phyloP scores from a whole-genome alignment of 2,797 vertebrate species.

The Tachyglossus aculeatus region DNA sequence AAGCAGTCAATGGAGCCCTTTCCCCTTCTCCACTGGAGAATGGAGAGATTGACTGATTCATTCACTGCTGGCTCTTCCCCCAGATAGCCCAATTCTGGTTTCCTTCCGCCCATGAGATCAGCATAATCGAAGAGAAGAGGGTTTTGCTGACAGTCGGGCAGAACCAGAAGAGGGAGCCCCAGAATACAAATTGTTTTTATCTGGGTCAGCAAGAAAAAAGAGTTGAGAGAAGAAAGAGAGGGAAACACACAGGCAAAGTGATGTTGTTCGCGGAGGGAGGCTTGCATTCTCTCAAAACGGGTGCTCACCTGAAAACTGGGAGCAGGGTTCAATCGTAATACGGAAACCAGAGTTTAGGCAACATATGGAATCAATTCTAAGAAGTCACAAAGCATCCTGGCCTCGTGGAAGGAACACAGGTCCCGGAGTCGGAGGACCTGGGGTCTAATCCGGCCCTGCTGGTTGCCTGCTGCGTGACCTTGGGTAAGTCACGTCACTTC shows the following conservation, averaged over 20 bases:
- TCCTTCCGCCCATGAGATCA: not conserved
- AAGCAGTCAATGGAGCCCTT: too few species aligned
- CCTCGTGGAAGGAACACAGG: too few species aligned
- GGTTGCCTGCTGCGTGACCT: too few species aligned
- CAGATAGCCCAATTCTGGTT: too few species aligned
- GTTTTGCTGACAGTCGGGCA: slow-evolving; percentile 37
- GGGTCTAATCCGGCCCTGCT: too few species aligned
- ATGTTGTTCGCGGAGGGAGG: too few species aligned
- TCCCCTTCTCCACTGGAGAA: not conserved
- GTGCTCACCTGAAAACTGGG: not conserved
- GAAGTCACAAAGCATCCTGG: too few species aligned
- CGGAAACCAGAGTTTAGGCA: not conserved
- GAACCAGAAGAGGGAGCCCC: slow-evolving; percentile 59
- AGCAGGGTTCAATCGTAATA: not conserved
- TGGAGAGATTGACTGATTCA: not conserved
- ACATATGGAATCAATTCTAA: not conserved
- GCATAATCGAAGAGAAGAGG: slow-evolving; percentile 22
- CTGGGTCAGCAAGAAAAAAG: slow-evolving; percentile 22
- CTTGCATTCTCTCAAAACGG: not conserved
- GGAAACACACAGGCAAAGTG: not conserved
- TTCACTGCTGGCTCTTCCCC: too few species aligned
- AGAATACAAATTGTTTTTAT: slow-evolving; percentile 40
- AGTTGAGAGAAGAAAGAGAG: not conserved
- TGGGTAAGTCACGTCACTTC: too few species aligned
- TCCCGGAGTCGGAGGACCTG: too few species aligned